These are phyloP conservation scores for Mionectes macconnelli DNA, from an alignment of 2,113 vertebrate genomes.

Conservation along the genomic window DNA sequence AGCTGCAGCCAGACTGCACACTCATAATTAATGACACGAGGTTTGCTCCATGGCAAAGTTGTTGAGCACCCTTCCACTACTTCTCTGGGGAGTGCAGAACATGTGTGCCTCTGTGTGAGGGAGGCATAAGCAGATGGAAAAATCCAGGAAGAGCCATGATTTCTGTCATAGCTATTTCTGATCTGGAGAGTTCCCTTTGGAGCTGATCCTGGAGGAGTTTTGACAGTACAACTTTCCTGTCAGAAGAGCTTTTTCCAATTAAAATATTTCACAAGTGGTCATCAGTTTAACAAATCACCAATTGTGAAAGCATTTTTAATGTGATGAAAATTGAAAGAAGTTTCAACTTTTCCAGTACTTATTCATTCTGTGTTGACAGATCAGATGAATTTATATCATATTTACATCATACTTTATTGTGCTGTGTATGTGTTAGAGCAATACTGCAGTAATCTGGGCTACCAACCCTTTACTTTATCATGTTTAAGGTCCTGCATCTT, in stretches of 20 bases:
- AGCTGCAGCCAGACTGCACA: not conserved
- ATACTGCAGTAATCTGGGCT: not conserved
- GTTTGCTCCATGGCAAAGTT: not conserved
- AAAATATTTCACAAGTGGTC: not conserved
- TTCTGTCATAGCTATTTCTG: not conserved
- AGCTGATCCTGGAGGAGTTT: not conserved
- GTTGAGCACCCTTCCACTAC: not conserved
- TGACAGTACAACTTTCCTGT: not conserved
- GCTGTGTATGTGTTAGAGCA: not conserved
- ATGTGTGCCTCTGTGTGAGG: accelerated
- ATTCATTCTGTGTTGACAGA: not conserved
- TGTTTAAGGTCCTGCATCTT: not conserved
- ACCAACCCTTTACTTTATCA: not conserved
- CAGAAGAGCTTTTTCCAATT: not conserved
- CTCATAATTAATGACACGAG: not conserved
- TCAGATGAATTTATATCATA: not conserved
- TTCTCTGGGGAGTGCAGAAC: not conserved
- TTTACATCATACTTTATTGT: not conserved
- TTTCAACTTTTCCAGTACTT: not conserved
- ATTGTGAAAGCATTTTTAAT: not conserved
- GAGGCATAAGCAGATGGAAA: not conserved
- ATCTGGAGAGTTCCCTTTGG: not conserved
- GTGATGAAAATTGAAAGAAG: not conserved
- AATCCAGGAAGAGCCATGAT: not conserved
- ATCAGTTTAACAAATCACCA: not conserved